Conservation (phyloP, 2,888 invertebrate genomes). For the Cyclophora punctaria region DNA sequence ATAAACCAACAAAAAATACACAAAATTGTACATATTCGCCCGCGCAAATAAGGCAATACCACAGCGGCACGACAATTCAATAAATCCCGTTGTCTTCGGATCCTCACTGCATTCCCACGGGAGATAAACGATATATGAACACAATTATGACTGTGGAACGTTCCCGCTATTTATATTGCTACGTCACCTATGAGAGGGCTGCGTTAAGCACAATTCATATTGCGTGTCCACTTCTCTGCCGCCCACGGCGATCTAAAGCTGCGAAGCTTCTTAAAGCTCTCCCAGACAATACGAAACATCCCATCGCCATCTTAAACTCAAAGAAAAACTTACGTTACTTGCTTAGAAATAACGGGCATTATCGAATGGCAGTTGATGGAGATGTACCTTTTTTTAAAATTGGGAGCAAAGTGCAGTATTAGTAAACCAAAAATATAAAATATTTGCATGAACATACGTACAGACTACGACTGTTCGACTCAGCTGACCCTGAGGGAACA, state of each 20-base stretch:
- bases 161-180: constrained; percentile 41
- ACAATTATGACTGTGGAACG: constrained; percentile 37
- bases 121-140: constrained; percentile 30
- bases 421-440: constrained; percentile 60
- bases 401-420: constrained; percentile 1
- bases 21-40: not conserved
- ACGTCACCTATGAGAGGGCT: constrained; percentile 32
- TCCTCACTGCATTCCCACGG: constrained; percentile 31
- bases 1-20: too few species aligned
- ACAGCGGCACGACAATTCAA: constrained; percentile 11
- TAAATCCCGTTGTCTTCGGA: constrained; percentile 13
- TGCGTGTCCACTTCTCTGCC: constrained; percentile 61
- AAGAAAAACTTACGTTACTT: too few species aligned
- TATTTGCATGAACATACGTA: constrained; percentile 55
- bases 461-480: constrained; percentile 22
- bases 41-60: constrained; percentile 1
- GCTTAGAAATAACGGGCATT: too few species aligned
- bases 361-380: too few species aligned
- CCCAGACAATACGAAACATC: too few species aligned
- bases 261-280: too few species aligned
- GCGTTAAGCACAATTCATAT: constrained; percentile 57
- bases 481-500: constrained; percentile 23
- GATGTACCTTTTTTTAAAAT: too few species aligned
- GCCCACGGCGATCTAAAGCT: constrained; percentile 44
- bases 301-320: too few species aligned